Evolutionary conservation across 2,797 vertebrate species (phyloP).

Genomic region (Rachycentron canadum): DNA sequence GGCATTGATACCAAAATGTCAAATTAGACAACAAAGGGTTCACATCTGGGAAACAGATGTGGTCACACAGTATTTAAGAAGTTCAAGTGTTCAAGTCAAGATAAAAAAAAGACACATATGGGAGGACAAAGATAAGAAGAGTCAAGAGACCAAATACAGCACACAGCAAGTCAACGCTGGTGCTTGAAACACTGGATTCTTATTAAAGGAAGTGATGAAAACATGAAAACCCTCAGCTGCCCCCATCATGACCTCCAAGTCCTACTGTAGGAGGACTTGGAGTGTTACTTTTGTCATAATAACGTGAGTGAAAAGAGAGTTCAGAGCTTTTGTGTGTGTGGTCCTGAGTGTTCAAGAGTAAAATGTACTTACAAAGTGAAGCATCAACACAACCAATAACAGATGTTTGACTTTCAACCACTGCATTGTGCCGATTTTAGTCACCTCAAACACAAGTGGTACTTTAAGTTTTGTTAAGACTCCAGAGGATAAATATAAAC

Average conservation of each 20-base stretch:
- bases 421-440: background rate
- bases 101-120: background rate
- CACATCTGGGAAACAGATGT: background rate
- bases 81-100: background rate
- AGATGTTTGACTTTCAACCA: background rate
- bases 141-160: background rate
- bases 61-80: background rate
- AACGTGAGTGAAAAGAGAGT: background rate
- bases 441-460: background rate
- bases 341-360: background rate
- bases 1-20: background rate
- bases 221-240: background rate
- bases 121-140: background rate
- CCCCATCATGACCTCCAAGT: background rate
- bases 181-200: background rate
- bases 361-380: background rate
- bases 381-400: background rate
- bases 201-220: background rate
- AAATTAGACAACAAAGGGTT: background rate
- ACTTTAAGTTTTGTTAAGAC: no score
- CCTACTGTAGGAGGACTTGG: background rate
- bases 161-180: background rate
- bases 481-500: no score
- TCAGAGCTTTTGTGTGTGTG: background rate
- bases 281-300: no score